A percentile compares a stretch with the other conserved stretches of the same genome.
Conservation (phyloP, 1,140 invertebrate species). For the Saccostrea glomerata region DNA sequence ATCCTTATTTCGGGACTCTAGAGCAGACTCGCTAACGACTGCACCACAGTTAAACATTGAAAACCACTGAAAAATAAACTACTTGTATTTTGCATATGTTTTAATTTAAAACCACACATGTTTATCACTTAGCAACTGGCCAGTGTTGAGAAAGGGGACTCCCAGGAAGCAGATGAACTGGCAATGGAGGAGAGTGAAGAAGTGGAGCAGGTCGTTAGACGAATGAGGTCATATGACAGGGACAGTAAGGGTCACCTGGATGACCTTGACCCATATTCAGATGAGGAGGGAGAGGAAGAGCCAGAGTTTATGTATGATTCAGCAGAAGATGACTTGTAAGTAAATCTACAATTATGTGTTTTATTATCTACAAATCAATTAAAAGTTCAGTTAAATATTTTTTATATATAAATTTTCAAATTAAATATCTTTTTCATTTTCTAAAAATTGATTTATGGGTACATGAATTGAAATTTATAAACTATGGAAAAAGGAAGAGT, state of each 20-base stretch:
- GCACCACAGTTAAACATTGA: no score
- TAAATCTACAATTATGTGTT: constrained; percentile 39
- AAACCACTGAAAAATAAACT: no score
- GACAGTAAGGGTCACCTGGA: constrained; percentile 63
- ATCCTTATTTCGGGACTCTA: no score
- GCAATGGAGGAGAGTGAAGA: constrained; percentile 63
- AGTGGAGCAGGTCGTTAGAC: constrained; percentile 72
- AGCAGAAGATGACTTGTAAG: constrained; percentile 69
- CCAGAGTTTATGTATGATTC: constrained; percentile 63
- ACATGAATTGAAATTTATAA: neutral
- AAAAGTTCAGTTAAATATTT: neutral
- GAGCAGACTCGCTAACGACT: no score
- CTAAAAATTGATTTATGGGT: neutral
- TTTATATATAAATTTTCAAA: no score
- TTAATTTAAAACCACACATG: no score
- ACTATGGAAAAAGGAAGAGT: no score
- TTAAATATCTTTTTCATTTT: neutral
- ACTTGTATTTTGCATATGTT: no score
- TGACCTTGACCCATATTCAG: constrained; percentile 51
- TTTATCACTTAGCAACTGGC: constrained; percentile 59
- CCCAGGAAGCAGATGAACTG: constrained; percentile 57
- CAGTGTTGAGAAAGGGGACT: constrained; percentile 69
- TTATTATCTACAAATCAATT: neutral
- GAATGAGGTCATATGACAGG: constrained; percentile 78
- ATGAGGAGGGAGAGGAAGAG: constrained; percentile 65